Conservation (phyloP, 1,140 invertebrate genomes). For the Wasmannia auropunctata region DNA sequence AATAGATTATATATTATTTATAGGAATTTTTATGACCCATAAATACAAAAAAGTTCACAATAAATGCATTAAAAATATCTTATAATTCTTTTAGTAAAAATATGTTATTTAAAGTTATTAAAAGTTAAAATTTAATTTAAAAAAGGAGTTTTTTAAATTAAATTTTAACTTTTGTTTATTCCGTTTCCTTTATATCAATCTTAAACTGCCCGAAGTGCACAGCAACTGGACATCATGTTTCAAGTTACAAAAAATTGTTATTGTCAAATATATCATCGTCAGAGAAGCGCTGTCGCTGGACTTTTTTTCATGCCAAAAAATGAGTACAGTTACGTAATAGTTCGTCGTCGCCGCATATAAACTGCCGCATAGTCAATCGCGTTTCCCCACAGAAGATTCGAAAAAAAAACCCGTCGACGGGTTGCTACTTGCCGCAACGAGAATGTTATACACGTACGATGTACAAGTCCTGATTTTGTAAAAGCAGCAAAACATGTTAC, state of each 20-base stretch:
- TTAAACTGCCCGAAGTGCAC: background rate
- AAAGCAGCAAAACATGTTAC: slow-evolving; percentile 74
- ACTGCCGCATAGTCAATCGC: slow-evolving; percentile 38
- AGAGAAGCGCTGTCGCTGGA: background rate
- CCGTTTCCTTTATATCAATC: background rate
- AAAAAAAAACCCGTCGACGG: slow-evolving; percentile 29
- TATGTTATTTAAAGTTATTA: no score
- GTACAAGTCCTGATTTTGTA: slow-evolving; percentile 75
- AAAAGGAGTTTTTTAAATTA: background rate
- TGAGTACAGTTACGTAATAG: background rate
- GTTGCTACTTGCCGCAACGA: slow-evolving; percentile 57
- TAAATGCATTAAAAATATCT: background rate
- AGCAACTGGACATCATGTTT: background rate
- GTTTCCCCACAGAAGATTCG: slow-evolving; percentile 9
- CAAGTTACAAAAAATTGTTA: background rate
- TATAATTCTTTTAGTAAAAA: background rate
- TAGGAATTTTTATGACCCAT: background rate
- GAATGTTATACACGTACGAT: slow-evolving; percentile 63
- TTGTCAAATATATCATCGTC: background rate
- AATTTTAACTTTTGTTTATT: background rate
- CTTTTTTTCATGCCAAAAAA: background rate
- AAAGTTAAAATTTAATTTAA: no score
- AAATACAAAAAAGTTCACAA: background rate
- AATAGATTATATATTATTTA: background rate
- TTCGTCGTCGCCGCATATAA: slow-evolving; percentile 9